A percentile compares a stretch with the other conserved stretches of the same genome.
Evolutionary conservation across 2,797 vertebrate genomes (phyloP).

Genomic region (Apodemus agrarius): DNA sequence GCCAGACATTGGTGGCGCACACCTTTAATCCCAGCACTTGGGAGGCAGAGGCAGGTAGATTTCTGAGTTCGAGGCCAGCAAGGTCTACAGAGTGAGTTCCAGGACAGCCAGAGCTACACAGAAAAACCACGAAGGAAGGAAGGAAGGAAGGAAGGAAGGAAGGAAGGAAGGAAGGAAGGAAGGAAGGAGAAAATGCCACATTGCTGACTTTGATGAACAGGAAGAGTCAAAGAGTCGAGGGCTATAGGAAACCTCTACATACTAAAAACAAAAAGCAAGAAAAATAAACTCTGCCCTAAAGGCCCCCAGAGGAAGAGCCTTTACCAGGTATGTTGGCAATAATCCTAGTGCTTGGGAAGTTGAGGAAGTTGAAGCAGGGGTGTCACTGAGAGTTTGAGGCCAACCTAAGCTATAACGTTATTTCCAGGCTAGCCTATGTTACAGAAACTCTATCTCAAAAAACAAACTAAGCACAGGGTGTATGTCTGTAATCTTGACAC

Average conservation of each 20-base stretch:
- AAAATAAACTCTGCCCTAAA: background rate
- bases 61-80: background rate
- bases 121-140: background rate
- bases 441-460: background rate
- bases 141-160: no score
- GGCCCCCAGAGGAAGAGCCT: background rate
- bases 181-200: rapidly evolving
- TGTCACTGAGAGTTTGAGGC: background rate
- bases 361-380: background rate
- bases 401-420: background rate
- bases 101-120: background rate
- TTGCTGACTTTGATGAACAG: background rate
- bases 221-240: background rate
- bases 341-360: background rate
- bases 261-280: no score
- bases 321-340: background rate
- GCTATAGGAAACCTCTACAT: rapidly evolving
- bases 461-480: no score
- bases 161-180: no score
- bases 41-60: background rate
- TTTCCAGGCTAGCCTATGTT: background rate
- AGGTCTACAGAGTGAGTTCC: background rate
- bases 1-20: rapidly evolving
- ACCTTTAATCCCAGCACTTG: background rate
- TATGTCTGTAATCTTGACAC: background rate